Conservation (phyloP, 2,797 vertebrate genomes). For the Sebastes cheni region DNA sequence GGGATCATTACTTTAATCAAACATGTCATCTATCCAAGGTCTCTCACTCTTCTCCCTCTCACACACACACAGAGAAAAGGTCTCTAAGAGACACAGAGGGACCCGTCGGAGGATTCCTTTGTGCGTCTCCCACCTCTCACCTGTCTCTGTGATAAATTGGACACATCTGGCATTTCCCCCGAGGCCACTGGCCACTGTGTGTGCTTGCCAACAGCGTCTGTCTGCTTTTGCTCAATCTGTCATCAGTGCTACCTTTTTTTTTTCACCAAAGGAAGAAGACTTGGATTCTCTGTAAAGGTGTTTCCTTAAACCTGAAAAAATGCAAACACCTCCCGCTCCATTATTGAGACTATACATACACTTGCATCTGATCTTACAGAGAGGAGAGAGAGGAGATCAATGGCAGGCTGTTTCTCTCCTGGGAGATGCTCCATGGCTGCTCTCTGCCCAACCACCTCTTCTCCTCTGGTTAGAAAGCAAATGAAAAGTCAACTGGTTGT, state of each 20-base stretch:
- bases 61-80: background rate
- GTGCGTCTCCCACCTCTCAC: slow-evolving; percentile 54
- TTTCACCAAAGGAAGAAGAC: background rate
- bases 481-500: slow-evolving; percentile 58
- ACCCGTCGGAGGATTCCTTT: slow-evolving; percentile 13
- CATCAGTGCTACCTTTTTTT: slow-evolving; percentile 11
- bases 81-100: slow-evolving; percentile 21
- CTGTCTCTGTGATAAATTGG: slow-evolving; percentile 66
- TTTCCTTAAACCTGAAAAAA: background rate
- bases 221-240: slow-evolving; percentile 44
- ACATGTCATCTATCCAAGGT: slow-evolving; percentile 4
- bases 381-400: background rate
- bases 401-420: background rate
- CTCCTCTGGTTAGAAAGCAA: slow-evolving; percentile 53
- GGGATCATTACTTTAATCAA: slow-evolving; percentile 21
- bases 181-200: slow-evolving; percentile 38
- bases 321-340: background rate
- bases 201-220: slow-evolving; percentile 50
- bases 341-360: background rate
- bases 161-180: slow-evolving; percentile 61
- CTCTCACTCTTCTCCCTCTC: background rate
- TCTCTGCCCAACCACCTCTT: slow-evolving; percentile 12
- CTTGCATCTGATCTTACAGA: background rate
- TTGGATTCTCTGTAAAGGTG: background rate
- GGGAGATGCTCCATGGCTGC: background rate